Percentiles rank a stretch among this genome's conserved stretches.
phyloP scores from a whole-genome alignment of 1,140 invertebrate species.

The Maniola jurtina region DNA sequence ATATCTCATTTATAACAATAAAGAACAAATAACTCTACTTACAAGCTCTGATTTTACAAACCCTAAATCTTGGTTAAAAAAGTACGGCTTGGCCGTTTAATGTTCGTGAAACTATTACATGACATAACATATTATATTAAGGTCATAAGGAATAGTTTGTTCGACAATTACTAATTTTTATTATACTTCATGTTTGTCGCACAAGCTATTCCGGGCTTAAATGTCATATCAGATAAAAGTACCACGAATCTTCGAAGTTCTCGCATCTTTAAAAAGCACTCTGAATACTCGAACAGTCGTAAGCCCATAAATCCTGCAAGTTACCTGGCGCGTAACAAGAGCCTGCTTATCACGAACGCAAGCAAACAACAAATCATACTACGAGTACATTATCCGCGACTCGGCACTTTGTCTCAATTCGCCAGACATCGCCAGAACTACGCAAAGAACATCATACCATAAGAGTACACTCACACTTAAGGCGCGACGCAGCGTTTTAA shows the following conservation, averaged over 20 bases:
- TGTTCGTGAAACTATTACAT: too few relatives aligned
- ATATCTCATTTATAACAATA: too few relatives aligned
- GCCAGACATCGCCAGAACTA: slow-evolving; percentile 4
- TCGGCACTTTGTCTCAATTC: slow-evolving; percentile 16
- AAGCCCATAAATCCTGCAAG: neutral
- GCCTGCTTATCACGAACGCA: neutral
- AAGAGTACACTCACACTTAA: neutral
- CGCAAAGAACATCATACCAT: neutral
- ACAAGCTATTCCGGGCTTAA: too few relatives aligned
- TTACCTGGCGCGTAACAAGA: neutral
- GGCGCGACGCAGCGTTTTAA: neutral
- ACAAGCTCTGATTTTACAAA: too few relatives aligned
- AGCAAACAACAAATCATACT: slow-evolving; percentile 8
- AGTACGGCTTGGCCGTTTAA: too few relatives aligned
- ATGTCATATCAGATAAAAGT: too few relatives aligned
- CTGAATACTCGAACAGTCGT: neutral
- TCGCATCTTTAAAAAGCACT: neutral
- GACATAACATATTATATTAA: too few relatives aligned
- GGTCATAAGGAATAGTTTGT: too few relatives aligned
- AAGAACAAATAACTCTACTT: too few relatives aligned
- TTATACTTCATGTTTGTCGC: too few relatives aligned
- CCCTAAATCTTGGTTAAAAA: too few relatives aligned
- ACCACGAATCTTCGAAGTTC: neutral
- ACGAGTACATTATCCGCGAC: slow-evolving; percentile 2
- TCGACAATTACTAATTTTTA: too few relatives aligned